These are phyloP conservation scores for Sinocyclocheilus anshuiensis DNA, from an alignment of 2,113 vertebrate genomes.

Conservation along the genomic window DNA sequence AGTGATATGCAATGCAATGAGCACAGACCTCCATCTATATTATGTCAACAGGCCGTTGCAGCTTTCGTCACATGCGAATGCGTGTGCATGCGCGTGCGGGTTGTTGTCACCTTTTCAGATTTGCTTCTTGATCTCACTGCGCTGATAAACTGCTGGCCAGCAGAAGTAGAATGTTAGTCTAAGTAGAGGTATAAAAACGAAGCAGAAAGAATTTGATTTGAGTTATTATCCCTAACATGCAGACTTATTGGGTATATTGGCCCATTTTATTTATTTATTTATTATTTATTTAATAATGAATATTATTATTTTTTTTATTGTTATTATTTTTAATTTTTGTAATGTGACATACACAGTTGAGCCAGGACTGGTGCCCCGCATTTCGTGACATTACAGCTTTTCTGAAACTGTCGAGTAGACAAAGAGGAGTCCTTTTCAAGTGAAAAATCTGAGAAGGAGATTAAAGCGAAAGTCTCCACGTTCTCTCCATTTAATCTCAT, in stretches of 20 bases:
- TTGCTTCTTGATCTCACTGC: constrained; percentile 31
- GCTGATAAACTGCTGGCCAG: neutral
- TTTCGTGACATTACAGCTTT: too few species aligned
- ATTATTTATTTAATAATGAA: too few species aligned
- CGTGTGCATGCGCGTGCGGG: neutral
- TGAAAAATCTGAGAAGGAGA: too few species aligned
- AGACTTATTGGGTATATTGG: too few species aligned
- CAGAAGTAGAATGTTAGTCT: neutral
- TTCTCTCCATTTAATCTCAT: neutral
- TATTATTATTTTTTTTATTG: too few species aligned
- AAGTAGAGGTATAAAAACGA: neutral
- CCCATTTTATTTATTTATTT: too few species aligned
- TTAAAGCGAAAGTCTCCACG: neutral
- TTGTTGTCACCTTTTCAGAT: constrained; percentile 28
- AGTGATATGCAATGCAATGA: neutral
- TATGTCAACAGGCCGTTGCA: neutral
- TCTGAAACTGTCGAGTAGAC: too few species aligned
- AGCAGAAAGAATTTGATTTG: neutral
- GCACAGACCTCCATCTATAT: neutral
- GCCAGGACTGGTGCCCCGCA: too few species aligned
- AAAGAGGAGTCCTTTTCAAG: too few species aligned
- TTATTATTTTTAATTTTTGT: too few species aligned
- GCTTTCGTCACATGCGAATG: neutral
- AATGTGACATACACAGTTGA: too few species aligned
- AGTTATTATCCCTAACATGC: too few species aligned